Evolutionary conservation across 2,888 invertebrate species (phyloP).

Genomic region (Campoplex nolae): DNA sequence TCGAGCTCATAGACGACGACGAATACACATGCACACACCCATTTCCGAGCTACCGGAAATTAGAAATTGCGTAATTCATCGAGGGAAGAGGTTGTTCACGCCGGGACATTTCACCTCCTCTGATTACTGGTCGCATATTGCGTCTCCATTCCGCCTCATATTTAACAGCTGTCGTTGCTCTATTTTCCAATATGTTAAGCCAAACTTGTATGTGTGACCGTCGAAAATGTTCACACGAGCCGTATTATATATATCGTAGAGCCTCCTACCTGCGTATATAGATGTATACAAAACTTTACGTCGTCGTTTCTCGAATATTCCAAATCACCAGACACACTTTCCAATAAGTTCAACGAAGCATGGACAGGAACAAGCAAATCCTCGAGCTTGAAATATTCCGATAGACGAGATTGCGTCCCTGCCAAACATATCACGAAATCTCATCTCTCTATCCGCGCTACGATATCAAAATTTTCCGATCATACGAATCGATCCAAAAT

Average conservation of each 20-base stretch:
- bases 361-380: slow-evolving; percentile 47
- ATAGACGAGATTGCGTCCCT: slow-evolving; percentile 55
- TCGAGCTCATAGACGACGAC: slow-evolving; percentile 20
- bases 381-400: slow-evolving; percentile 35
- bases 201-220: not conserved
- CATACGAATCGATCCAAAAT: slow-evolving; percentile 7
- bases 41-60: slow-evolving; percentile 69
- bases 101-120: not conserved
- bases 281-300: not conserved
- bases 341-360: slow-evolving; percentile 55
- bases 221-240: not conserved
- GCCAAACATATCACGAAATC: slow-evolving; percentile 60
- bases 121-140: slow-evolving; percentile 16
- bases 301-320: slow-evolving; percentile 49
- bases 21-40: not conserved
- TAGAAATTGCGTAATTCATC: slow-evolving; percentile 73
- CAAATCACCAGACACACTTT: slow-evolving; percentile 50
- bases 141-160: not conserved
- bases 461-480: slow-evolving; percentile 13
- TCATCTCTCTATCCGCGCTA: slow-evolving; percentile 1
- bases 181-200: slow-evolving; percentile 11
- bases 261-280: not conserved
- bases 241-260: slow-evolving; percentile 28
- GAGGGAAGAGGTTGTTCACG: slow-evolving; percentile 1
- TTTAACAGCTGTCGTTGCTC: not conserved